These are phyloP conservation scores for Rhinoptilus africanus DNA, from an alignment of 2,113 vertebrate genomes.

Conservation along the genomic window DNA sequence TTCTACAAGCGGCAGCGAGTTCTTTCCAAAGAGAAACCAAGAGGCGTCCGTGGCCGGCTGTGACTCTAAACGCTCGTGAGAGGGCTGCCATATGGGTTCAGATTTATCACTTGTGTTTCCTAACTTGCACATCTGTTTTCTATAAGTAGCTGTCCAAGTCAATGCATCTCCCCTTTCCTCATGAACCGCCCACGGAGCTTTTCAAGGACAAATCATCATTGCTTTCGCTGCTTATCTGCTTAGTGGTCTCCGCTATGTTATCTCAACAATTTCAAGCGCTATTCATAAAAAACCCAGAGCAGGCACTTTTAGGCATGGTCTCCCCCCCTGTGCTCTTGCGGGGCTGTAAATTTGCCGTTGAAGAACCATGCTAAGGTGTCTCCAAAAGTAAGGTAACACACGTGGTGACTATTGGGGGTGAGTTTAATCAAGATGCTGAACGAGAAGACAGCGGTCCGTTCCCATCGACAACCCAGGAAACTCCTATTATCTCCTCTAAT, in stretches of 20 bases:
- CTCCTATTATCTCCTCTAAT: background rate
- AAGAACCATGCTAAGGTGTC: background rate
- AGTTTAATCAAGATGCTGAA: background rate
- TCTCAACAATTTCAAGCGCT: background rate
- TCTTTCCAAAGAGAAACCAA: background rate
- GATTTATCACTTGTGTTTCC: background rate
- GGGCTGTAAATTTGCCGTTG: background rate
- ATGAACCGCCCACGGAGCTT: background rate
- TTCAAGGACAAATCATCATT: background rate
- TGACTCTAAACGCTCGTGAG: background rate
- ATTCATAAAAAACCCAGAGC: background rate
- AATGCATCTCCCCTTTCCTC: conserved; percentile 47
- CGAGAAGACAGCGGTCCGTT: background rate
- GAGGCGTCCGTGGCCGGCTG: background rate
- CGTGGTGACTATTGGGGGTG: background rate
- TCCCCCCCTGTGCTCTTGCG: background rate
- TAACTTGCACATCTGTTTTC: conserved; percentile 53
- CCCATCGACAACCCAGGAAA: background rate
- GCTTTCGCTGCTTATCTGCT: background rate
- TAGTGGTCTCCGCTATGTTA: background rate
- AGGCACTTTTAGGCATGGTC: background rate
- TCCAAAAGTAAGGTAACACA: background rate
- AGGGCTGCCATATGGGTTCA: background rate
- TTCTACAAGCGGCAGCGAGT: background rate
- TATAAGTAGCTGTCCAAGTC: conserved; percentile 41